phyloP scores from a whole-genome alignment of 2,797 vertebrate species.

The Sandelia bainsii region DNA sequence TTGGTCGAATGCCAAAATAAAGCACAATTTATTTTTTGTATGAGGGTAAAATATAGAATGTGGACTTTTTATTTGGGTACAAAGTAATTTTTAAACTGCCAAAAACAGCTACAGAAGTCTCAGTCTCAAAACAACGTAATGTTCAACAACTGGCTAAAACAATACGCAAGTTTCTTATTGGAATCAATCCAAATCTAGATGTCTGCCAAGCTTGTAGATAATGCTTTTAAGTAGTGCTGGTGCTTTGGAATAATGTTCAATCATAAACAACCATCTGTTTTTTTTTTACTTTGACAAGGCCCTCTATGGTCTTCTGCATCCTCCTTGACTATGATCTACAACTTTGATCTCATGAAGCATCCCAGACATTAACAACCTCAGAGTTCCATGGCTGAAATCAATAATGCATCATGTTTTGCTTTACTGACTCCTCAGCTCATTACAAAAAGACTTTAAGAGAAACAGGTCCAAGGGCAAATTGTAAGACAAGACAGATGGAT shows the following conservation, averaged over 20 bases:
- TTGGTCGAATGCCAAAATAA: no score
- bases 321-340: slow-evolving; percentile 65
- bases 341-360: slow-evolving; percentile 42
- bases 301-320: slow-evolving; percentile 43
- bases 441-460: slow-evolving; percentile 48
- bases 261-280: slow-evolving; percentile 72
- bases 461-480: slow-evolving; percentile 43
- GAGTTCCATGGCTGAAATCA: slow-evolving; percentile 54
- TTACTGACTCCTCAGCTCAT: slow-evolving; percentile 61
- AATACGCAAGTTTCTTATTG: slow-evolving; percentile 38
- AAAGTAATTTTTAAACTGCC: no score
- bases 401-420: slow-evolving; percentile 64
- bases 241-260: slow-evolving; percentile 68
- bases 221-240: slow-evolving; percentile 51
- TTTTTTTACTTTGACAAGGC: slow-evolving; percentile 53
- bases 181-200: slow-evolving; percentile 49
- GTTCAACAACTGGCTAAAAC: background rate
- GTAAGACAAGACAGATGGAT: slow-evolving; percentile 45
- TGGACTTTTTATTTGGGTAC: no score
- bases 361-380: slow-evolving; percentile 53
- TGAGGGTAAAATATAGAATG: no score
- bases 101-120: no score
- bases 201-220: slow-evolving; percentile 59
- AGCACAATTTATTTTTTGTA: no score
- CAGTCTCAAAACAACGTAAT: slow-evolving; percentile 19